These are phyloP conservation scores for Pantherophis guttatus DNA, from an alignment of 2,113 vertebrate species.

Conservation along the genomic window DNA sequence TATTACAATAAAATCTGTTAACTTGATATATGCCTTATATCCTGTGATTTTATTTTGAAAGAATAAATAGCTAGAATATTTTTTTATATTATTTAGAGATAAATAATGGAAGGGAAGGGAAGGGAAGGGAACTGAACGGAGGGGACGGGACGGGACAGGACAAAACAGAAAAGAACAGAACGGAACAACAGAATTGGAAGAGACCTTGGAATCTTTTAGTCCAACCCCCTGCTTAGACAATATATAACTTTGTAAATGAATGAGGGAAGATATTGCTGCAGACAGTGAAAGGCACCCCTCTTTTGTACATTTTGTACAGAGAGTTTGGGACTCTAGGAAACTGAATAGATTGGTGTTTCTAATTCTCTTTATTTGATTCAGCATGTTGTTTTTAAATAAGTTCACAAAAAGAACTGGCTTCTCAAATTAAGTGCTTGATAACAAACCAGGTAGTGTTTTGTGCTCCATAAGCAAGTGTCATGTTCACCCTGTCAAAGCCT, in stretches of 20 bases:
- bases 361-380: background rate
- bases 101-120: background rate
- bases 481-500: no score
- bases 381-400: background rate
- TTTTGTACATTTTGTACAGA: background rate
- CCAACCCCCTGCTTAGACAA: background rate
- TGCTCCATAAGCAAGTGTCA: background rate
- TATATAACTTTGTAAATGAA: background rate
- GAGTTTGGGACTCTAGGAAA: background rate
- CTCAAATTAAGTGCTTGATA: background rate
- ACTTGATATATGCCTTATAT: background rate
- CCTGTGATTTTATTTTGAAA: background rate
- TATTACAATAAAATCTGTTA: background rate
- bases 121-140: no score
- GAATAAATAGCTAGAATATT: background rate
- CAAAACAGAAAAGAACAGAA: no score
- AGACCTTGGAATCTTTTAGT: no score
- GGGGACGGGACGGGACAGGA: no score
- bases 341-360: background rate
- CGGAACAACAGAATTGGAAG: no score
- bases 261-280: background rate
- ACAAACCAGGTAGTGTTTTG: background rate
- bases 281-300: no score
- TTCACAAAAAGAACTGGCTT: background rate
- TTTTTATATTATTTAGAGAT: conserved; percentile 38